Base-by-base conservation (phyloP, 2,113 vertebrate genomes). In the Hippoglossus stenolepis region DNA sequence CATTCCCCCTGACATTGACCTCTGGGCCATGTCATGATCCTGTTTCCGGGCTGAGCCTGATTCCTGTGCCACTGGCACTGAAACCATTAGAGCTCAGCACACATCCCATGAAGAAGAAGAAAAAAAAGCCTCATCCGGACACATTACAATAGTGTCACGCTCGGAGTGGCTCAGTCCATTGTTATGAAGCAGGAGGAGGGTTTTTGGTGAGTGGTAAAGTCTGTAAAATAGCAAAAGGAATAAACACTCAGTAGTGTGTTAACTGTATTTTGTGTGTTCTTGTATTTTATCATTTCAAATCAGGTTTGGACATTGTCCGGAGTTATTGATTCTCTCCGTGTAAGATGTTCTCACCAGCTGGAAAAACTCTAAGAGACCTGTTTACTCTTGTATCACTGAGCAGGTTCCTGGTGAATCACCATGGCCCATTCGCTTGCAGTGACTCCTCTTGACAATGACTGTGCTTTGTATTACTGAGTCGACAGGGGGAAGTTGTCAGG, bases 61-160 rank as follows among this genome's bases (percentile, higher is more conserved):
- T 75, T 87, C 72, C 62, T 64, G 45, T 71, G 69, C 70, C 77
- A 54, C 65, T 57, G 77, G 77, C 79, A 76, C 74, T 82, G 70
- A 83, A 80, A 80, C 70, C 76, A 35, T 84, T 65, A 72, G 83
- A 85, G 74, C 80, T 82, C 80, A 61, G 71, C 80, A 71, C 67
- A 80, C 81, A 86, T 65, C 66, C 59, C 65, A 31, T 2, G 12
- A 11, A 61, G 31, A 31, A 31, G 6, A 31, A 23, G 2, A 58
- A 14, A 21, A 61, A 43, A 82, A 79, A 91, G 85, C 85, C 75
- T 71, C 85, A 87, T 80, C 82, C 70, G 66, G 90, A 89, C 74
- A 87, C 89, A 89, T 88, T 64, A 90, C 82, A 91, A 87, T 86
- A 35, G 83, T n/a, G 90, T 91, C 89, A 94, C 85, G 86, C 85